Evolutionary conservation across 2,113 vertebrate species (phyloP).

Genomic region (Saimiri boliviensis): DNA sequence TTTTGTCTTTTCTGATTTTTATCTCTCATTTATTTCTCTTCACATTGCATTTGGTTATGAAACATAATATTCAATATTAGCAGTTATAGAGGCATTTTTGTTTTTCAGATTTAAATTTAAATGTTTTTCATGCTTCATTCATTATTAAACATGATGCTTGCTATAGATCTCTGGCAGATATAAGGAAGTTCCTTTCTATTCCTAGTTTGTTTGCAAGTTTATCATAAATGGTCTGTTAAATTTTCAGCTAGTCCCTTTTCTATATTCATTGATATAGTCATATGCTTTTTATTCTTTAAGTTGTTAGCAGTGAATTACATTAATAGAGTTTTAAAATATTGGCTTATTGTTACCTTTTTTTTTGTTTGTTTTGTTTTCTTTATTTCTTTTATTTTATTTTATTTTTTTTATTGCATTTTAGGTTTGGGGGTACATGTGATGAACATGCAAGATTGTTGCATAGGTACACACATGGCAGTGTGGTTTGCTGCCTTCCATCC

Average conservation of each 20-base stretch:
- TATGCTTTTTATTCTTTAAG: not conserved
- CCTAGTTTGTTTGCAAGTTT: not conserved
- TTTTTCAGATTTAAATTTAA: not conserved
- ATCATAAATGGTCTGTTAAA: not conserved
- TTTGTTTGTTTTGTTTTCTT: too few species aligned
- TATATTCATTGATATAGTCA: not conserved
- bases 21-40: slow-evolving; percentile 2
- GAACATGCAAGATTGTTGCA: too few species aligned
- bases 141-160: not conserved
- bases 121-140: not conserved
- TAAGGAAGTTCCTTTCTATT: not conserved
- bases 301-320: slow-evolving; percentile 1
- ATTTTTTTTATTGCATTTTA: too few species aligned
- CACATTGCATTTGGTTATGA: not conserved
- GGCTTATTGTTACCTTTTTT: not conserved
- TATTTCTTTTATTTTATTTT: too few species aligned
- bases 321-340: slow-evolving; percentile 9
- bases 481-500: too few species aligned
- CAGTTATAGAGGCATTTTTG: not conserved
- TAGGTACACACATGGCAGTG: too few species aligned
- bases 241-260: not conserved
- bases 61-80: not conserved
- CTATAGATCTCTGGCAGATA: not conserved
- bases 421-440: too few species aligned
- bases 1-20: not conserved